Base-by-base conservation (phyloP, 2,888 invertebrate species). In the Lithophane semibrunnea region DNA sequence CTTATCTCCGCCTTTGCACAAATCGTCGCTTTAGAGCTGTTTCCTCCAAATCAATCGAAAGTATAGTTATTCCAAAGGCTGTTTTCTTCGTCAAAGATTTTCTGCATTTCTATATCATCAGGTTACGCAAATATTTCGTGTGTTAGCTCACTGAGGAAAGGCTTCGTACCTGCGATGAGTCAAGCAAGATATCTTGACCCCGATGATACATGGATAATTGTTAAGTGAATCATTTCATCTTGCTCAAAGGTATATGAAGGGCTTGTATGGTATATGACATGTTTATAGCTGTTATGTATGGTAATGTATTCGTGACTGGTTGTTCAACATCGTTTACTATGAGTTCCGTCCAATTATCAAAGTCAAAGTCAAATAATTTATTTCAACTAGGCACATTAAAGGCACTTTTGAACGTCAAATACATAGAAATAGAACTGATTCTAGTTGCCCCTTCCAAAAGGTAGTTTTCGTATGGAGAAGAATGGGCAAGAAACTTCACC, bases 131-230 rank as follows among this genome's bases (percentile, higher is more conserved):
- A 88, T 87, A 83, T 84, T 88, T 86, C 24, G 75, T 47, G 71
- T 73, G 76, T 85, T 83, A 80, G 73, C 52, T 89, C 81, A 83
- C 44, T 64, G 73, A 86, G 71, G 88, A 89, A 88, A 91, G 89
- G 84, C 86, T 89, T 85, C 84, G 75, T 80, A 88, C 90, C 85
- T 89, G 79, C 81, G 86, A 82, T 92, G 93, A 92, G 78, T 93
- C 92, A 93, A 88, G 86, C 78, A 83, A 64, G 49, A 86, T 86
- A 82, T 90, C 72, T 91, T 92, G 92, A 92, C 92, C 92, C 89
- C 91, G 88, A 92, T 92, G 91, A 89, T 89, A 88, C 84, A 81
- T 85, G 86, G 88, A 88, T 92, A 90, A 90, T 90, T 92, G 80
- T 87, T 88, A 88, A 85, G 86, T 93, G 93, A 93, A 87, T 93